Conservation (phyloP, 2,113 vertebrate species). For the Psophia crepitans region DNA sequence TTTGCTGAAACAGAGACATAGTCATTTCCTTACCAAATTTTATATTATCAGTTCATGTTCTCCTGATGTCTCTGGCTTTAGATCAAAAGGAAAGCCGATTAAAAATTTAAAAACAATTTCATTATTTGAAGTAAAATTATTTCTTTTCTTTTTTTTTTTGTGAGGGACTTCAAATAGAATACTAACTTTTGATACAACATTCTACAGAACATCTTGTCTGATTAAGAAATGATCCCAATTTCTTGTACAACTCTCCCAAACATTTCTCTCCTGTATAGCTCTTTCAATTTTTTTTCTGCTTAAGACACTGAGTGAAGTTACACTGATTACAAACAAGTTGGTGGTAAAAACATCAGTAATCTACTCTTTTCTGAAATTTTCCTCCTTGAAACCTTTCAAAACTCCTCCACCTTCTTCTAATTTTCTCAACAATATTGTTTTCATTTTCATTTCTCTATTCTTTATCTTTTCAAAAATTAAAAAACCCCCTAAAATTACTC, state of each 20-base stretch:
- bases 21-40: background rate
- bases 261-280: background rate
- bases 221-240: background rate
- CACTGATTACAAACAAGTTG: background rate
- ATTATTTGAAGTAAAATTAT: background rate
- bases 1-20: background rate
- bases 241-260: background rate
- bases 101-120: background rate
- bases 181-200: background rate
- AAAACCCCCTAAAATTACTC: fast-evolving
- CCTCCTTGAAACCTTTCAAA: background rate
- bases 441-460: background rate
- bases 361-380: background rate
- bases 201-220: background rate
- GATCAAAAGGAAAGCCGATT: background rate
- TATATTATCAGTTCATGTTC: background rate
- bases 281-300: background rate
- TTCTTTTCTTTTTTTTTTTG: background rate
- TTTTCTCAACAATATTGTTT: background rate
- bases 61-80: background rate
- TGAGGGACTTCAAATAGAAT: background rate
- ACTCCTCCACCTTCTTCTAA: background rate
- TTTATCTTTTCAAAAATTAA: background rate
- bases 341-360: background rate
- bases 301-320: background rate